A percentile compares a stretch with the other conserved stretches of the same genome.
Evolutionary conservation across 2,797 vertebrate species (phyloP).

Genomic region (Distichodus sexfasciatus): DNA sequence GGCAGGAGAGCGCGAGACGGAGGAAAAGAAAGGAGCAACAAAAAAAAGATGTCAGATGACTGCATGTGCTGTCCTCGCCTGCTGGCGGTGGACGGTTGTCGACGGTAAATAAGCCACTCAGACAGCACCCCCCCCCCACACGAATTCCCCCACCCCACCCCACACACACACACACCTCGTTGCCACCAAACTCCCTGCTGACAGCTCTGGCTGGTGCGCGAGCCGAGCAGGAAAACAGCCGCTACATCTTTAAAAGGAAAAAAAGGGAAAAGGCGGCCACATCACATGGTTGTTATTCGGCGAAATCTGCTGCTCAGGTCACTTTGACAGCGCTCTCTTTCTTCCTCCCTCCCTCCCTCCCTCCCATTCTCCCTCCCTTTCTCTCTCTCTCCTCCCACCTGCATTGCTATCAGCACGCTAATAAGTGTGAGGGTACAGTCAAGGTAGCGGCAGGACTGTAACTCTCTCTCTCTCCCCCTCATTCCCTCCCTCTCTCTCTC

Average conservation of each 20-base stretch:
- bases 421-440: conserved; percentile 76
- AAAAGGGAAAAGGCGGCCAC: conserved; percentile 59
- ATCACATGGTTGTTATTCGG: conserved; percentile 81
- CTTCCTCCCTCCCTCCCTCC: conserved; percentile 58
- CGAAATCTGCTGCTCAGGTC: conserved; percentile 82
- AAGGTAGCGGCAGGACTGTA: conserved; percentile 69
- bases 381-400: conserved; percentile 78
- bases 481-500: conserved; percentile 62
- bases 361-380: conserved; percentile 44
- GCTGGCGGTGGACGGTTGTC: conserved; percentile 65
- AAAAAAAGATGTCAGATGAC: conserved; percentile 57
- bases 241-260: conserved; percentile 69
- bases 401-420: conserved; percentile 86
- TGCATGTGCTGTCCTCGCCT: conserved; percentile 55
- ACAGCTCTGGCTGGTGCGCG: conserved; percentile 38
- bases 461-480: conserved; percentile 61
- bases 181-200: conserved; percentile 42
- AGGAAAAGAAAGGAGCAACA: conserved; percentile 5
- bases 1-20: conserved; percentile 33
- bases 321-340: conserved; percentile 82
- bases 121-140: conserved; percentile 40
- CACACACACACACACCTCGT: conserved; percentile 1
- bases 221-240: conserved; percentile 57
- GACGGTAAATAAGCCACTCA: conserved; percentile 69
- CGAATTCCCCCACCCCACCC: conserved; percentile 24